phyloP scores from a whole-genome alignment of 2,888 invertebrate species.

The Heliconius cydno region DNA sequence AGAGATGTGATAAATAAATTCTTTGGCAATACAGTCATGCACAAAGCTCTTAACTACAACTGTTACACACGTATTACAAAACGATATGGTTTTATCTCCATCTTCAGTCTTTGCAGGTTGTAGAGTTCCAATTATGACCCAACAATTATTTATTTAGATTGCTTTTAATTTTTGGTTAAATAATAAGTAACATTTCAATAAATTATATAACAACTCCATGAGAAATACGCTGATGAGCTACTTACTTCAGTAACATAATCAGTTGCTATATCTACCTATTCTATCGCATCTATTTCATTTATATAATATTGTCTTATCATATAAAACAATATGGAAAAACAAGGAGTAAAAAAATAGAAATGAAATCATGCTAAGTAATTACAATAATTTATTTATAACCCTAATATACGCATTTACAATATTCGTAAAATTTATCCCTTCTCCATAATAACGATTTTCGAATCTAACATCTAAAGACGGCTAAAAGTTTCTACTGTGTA shows the following conservation, averaged over 20 bases:
- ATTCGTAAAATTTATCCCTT: slow-evolving; percentile 47
- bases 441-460: slow-evolving; percentile 72
- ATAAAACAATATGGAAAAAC: slow-evolving; percentile 38
- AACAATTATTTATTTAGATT: slow-evolving; percentile 74
- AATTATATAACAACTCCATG: slow-evolving; percentile 65
- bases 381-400: slow-evolving; percentile 41
- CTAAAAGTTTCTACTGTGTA: slow-evolving; percentile 79
- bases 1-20: slow-evolving; percentile 43
- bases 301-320: slow-evolving; percentile 40
- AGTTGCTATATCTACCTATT: slow-evolving; percentile 34
- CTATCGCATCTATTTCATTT: slow-evolving; percentile 37
- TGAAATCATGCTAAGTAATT: slow-evolving; percentile 44
- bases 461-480: slow-evolving; percentile 79
- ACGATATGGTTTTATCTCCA: slow-evolving; percentile 81
- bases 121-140: slow-evolving; percentile 78
- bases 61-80: slow-evolving; percentile 79
- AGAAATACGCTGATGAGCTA: slow-evolving; percentile 65
- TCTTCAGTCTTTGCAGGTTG: slow-evolving; percentile 82
- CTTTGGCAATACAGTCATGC: slow-evolving; percentile 54
- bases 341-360: slow-evolving; percentile 43
- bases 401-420: slow-evolving; percentile 45
- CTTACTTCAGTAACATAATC: slow-evolving; percentile 53
- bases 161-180: slow-evolving; percentile 69
- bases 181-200: slow-evolving; percentile 70
- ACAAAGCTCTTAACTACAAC: slow-evolving; percentile 73